Conservation (phyloP, 2,113 vertebrate genomes). For the Psittacus erithacus region DNA sequence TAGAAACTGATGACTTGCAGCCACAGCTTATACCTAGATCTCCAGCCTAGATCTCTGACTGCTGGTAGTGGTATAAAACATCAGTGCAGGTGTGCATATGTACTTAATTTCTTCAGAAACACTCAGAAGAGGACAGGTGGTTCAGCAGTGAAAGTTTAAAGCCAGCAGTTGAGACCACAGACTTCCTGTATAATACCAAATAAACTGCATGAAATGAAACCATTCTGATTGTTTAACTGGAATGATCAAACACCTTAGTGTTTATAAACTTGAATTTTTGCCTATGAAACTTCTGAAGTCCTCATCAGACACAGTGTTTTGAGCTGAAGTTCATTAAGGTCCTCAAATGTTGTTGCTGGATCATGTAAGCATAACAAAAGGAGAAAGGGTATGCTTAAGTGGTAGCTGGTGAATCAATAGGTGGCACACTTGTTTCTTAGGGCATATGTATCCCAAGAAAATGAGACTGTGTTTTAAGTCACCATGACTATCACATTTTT, state of each 20-base stretch:
- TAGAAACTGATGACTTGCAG: background rate
- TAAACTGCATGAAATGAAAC: background rate
- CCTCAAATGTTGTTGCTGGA: background rate
- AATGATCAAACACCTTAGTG: background rate
- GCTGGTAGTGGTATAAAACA: background rate
- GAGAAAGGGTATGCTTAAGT: background rate
- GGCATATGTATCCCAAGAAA: background rate
- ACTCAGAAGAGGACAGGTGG: background rate
- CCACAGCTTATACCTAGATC: background rate
- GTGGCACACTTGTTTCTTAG: background rate
- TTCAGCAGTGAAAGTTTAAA: background rate
- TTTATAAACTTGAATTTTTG: background rate
- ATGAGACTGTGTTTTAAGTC: background rate
- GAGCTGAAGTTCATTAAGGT: background rate
- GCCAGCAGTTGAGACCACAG: background rate
- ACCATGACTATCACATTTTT: background rate
- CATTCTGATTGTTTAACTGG: background rate
- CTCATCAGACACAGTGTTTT: background rate
- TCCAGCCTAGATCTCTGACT: background rate
- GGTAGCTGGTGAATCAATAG: background rate
- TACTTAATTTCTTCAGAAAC: background rate
- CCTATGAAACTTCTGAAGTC: background rate
- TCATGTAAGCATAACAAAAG: background rate
- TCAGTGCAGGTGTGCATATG: too few species aligned
- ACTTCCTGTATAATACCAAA: background rate